phyloP scores from a whole-genome alignment of 1,140 invertebrate species.

The Trialeurodes vaporariorum region DNA sequence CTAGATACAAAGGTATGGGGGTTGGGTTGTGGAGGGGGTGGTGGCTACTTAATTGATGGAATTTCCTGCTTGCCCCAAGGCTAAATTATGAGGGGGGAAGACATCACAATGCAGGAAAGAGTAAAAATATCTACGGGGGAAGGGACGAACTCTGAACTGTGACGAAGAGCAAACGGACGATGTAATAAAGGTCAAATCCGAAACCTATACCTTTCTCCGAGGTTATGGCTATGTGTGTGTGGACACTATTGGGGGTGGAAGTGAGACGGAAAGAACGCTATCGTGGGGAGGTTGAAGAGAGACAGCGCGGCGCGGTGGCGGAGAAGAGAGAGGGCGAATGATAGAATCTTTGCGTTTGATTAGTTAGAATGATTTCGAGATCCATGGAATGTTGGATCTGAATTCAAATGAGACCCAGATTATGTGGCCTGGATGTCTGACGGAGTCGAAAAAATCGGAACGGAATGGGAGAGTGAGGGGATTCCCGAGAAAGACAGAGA shows the following conservation, averaged over 20 bases:
- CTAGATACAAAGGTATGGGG: neutral
- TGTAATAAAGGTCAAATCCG: neutral
- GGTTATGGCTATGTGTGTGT: too few species aligned
- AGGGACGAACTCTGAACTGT: neutral
- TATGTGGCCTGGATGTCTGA: neutral
- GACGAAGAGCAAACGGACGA: too few species aligned
- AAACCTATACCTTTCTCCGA: too few species aligned
- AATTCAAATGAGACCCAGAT: neutral
- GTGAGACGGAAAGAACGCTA: too few species aligned
- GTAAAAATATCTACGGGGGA: neutral
- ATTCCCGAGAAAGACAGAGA: neutral
- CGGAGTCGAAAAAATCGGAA: too few species aligned
- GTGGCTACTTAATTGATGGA: neutral
- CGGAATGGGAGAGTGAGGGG: too few species aligned
- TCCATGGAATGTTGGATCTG: neutral
- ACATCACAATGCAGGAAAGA: neutral
- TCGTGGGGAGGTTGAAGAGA: too few species aligned
- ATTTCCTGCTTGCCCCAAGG: neutral
- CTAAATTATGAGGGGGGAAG: neutral
- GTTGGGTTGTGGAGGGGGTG: too few species aligned
- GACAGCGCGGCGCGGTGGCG: too few species aligned
- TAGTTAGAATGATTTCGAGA: neutral
- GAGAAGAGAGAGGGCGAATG: too few species aligned
- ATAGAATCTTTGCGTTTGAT: neutral
- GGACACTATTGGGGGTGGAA: too few species aligned